Evolutionary conservation across 2,888 invertebrate species (phyloP).

Genomic region (Alloscopus bannaensis): DNA sequence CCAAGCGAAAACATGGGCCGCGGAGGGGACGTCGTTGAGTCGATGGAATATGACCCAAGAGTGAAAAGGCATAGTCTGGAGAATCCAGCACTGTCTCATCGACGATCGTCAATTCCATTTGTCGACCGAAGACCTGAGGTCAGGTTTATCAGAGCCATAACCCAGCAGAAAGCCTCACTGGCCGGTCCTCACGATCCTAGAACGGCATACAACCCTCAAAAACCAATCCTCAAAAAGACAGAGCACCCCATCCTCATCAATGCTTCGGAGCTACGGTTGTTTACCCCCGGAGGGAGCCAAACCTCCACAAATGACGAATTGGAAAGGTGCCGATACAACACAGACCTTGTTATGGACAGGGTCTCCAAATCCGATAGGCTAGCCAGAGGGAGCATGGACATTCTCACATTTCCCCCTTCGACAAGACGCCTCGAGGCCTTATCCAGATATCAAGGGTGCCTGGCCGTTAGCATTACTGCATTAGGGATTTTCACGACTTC

Average conservation of each 20-base stretch:
- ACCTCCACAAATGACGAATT: slow-evolving; percentile 49
- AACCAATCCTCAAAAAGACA: slow-evolving; percentile 62
- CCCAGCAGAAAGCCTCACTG: slow-evolving; percentile 25
- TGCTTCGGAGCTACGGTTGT: neutral
- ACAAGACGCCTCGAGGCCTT: slow-evolving; percentile 40
- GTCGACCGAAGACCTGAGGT: slow-evolving; percentile 58
- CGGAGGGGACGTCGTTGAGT: slow-evolving; percentile 1
- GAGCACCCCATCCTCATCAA: slow-evolving; percentile 58
- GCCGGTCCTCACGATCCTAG: slow-evolving; percentile 42
- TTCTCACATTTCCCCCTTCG: slow-evolving; percentile 60
- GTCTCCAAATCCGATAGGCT: slow-evolving; percentile 49
- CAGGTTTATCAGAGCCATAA: slow-evolving; percentile 47
- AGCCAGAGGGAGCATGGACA: slow-evolving; percentile 55
- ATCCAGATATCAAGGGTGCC: slow-evolving; percentile 54
- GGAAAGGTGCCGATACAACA: slow-evolving; percentile 23
- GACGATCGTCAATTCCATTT: slow-evolving; percentile 66
- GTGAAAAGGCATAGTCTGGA: slow-evolving; percentile 33
- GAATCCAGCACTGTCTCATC: slow-evolving; percentile 29
- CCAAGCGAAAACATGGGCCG: neutral
- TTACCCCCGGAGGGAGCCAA: neutral
- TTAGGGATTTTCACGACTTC: slow-evolving; percentile 20
- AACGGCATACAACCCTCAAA: slow-evolving; percentile 6
- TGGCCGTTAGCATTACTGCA: slow-evolving; percentile 21
- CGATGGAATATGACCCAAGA: slow-evolving; percentile 39
- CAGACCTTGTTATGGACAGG: slow-evolving; percentile 35